A percentile compares a stretch with the other conserved stretches of the same genome.
phyloP scores from a whole-genome alignment of 2,888 invertebrate genomes.

The Notodonta ziczac region DNA sequence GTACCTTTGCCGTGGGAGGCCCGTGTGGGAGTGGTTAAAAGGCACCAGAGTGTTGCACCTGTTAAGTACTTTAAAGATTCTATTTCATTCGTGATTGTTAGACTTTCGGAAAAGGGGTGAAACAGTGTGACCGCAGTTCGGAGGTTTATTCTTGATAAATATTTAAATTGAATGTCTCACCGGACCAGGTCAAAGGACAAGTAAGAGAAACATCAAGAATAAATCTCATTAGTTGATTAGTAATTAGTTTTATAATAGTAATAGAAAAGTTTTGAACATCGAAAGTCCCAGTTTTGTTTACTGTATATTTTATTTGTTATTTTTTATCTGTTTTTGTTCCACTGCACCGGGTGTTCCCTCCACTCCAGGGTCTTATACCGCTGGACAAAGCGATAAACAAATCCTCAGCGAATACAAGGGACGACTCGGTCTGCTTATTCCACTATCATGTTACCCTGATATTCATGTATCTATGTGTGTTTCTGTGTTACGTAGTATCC shows the following conservation, averaged over 20 bases:
- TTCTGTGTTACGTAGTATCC: conserved; percentile 67
- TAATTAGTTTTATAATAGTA: conserved; percentile 68
- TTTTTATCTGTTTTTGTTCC: conserved; percentile 68
- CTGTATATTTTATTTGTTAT: conserved; percentile 64
- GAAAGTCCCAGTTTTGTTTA: conserved; percentile 61
- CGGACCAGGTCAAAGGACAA: conserved; percentile 6
- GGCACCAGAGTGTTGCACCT: conserved; percentile 85
- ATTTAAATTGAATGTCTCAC: conserved; percentile 5
- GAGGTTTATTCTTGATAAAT: conserved; percentile 72
- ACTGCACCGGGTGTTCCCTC: conserved; percentile 68
- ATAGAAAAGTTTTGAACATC: conserved; percentile 64
- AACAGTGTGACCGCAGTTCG: conserved; percentile 69
- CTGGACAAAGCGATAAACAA: conserved; percentile 83
- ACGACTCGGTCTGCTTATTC: conserved; percentile 81
- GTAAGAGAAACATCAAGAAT: conserved; percentile 60
- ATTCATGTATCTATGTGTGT: conserved; percentile 68
- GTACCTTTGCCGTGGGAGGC: conserved; percentile 84
- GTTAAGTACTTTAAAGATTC: conserved; percentile 84
- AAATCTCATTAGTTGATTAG: conserved; percentile 75
- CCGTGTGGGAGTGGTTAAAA: conserved; percentile 84
- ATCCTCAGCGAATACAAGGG: conserved; percentile 78
- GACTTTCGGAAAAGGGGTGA: conserved; percentile 75
- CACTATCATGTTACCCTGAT: conserved; percentile 66
- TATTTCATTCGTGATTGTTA: conserved; percentile 83
- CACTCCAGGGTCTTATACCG: conserved; percentile 80